Evolutionary conservation across 2,113 vertebrate genomes (phyloP), one percentile per base, ranked within the genome.

Genomic region (Coregonus clupeaformis): DNA sequence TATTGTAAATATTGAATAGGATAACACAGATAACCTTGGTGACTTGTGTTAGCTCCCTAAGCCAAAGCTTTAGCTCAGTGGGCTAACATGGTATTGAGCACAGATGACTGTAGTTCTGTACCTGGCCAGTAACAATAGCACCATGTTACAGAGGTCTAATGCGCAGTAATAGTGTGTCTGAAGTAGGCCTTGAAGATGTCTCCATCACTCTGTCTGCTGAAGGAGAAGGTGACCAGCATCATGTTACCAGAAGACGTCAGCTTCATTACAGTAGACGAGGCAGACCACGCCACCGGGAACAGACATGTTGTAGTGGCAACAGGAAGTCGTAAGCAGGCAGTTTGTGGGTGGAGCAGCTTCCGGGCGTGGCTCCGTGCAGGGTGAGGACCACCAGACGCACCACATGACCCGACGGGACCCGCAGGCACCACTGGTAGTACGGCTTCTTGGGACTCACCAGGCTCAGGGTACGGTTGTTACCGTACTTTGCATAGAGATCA

Each of bases 271-370:
- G 94, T 92, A 68, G 94, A 84, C 0, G 80, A 86, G 92, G 89
- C 12, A 93, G 79, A 1, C 93, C 94, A 83, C 94, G 96, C 94
- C 95, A 95, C 72, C 94, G 96, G 84, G 69, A 13, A 68, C 0
- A 3, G 55, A 60, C 18, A 59, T 94, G 96, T 85, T 97, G 93
- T 64, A 96, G 88, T 52, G 95, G 95, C 69, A 96, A 92, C 49
- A 96, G 90, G 85, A 96, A 96, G 89, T 96, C 94, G 14, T 96
- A 96, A 1, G 94, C 94, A 20, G 95, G 95, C n/a, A 96, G 91
- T 69, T 92, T 94, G 80, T 95, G 94, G 94, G 91, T n/a, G n/a
- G n/a, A n/a, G n/a, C n/a, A n/a, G n/a, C n/a, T n/a, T n/a, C n/a
- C n/a, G n/a, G n/a, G n/a, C 36, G 91, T 84, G 49, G 93, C 92